Evolutionary conservation across 2,797 vertebrate species (phyloP).

Genomic region (Lutjanus argentimaculatus): DNA sequence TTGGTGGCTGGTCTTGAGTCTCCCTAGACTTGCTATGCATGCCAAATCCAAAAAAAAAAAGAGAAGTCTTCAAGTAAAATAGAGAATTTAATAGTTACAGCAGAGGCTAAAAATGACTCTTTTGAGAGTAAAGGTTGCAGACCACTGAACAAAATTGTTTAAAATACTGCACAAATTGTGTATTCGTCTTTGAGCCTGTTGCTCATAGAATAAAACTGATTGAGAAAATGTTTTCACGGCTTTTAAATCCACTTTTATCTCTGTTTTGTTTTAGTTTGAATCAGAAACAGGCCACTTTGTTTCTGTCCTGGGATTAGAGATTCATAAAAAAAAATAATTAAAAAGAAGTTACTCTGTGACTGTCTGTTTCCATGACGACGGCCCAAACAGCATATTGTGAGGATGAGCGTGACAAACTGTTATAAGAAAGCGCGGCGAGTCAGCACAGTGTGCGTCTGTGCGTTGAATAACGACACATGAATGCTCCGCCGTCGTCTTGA

Average conservation of each 20-base stretch:
- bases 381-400: conserved; percentile 1
- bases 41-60: too few species aligned
- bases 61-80: too few species aligned
- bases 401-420: conserved; percentile 4
- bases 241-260: neutral
- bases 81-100: too few species aligned
- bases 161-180: too few species aligned
- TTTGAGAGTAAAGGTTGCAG: too few species aligned
- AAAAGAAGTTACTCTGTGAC: neutral
- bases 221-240: neutral
- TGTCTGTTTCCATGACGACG: conserved; percentile 36
- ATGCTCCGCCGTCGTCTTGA: neutral
- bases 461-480: neutral
- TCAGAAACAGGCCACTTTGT: neutral
- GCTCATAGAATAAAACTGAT: too few species aligned
- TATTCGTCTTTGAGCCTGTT: too few species aligned
- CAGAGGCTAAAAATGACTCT: too few species aligned
- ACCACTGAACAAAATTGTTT: too few species aligned
- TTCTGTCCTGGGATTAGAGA: neutral
- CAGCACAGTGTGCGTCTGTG: conserved; percentile 17
- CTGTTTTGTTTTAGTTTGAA: neutral
- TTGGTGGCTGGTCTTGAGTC: too few species aligned
- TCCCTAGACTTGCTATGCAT: too few species aligned
- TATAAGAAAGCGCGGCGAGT: neutral
- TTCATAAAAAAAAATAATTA: conserved; percentile 12